A percentile compares a stretch with the other conserved stretches of the same genome.
Conservation (phyloP, 2,888 invertebrate species). For the Ormyrus labotus region DNA sequence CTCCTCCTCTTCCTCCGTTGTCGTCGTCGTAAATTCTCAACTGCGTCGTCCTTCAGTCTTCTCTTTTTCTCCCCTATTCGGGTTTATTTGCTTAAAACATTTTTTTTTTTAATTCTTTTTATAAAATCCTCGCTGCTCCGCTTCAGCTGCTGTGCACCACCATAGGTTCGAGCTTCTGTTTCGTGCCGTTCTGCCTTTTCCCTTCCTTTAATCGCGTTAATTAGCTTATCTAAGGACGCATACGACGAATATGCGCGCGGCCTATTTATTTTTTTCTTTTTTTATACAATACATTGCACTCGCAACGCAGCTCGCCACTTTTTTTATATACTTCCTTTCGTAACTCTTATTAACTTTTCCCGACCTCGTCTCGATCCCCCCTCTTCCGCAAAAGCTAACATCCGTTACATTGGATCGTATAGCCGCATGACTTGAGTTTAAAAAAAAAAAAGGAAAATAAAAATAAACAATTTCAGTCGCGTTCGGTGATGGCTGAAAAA, state of each 20-base stretch:
- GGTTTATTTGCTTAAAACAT: slow-evolving; percentile 5
- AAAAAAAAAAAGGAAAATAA: no score
- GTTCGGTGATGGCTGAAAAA: no score
- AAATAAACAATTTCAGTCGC: no score
- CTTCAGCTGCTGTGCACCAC: slow-evolving; percentile 16
- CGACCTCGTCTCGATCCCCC: slow-evolving; percentile 41
- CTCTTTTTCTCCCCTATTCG: slow-evolving; percentile 45
- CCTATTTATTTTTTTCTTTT: slow-evolving; percentile 25
- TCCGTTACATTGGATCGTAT: no score
- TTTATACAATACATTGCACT: slow-evolving; percentile 43
- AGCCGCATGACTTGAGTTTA: no score
- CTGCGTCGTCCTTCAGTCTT: slow-evolving; percentile 58
- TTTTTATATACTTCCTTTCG: background rate
- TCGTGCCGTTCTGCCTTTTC: slow-evolving; percentile 55
- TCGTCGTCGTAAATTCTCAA: slow-evolving; percentile 42
- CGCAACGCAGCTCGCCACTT: slow-evolving; percentile 33
- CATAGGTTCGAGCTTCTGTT: slow-evolving; percentile 2
- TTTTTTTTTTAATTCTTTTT: background rate
- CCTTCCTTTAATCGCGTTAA: slow-evolving; percentile 58
- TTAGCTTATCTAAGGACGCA: slow-evolving; percentile 61
- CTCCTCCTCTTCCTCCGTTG: slow-evolving; percentile 11
- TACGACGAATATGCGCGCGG: slow-evolving; percentile 45
- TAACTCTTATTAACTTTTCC: slow-evolving; percentile 38
- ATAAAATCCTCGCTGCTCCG: slow-evolving; percentile 37
- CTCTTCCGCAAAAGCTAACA: no score